A percentile compares a stretch with the other conserved stretches of the same genome.
phyloP scores from a whole-genome alignment of 2,888 invertebrate genomes.

The Conchocele bisecta region DNA sequence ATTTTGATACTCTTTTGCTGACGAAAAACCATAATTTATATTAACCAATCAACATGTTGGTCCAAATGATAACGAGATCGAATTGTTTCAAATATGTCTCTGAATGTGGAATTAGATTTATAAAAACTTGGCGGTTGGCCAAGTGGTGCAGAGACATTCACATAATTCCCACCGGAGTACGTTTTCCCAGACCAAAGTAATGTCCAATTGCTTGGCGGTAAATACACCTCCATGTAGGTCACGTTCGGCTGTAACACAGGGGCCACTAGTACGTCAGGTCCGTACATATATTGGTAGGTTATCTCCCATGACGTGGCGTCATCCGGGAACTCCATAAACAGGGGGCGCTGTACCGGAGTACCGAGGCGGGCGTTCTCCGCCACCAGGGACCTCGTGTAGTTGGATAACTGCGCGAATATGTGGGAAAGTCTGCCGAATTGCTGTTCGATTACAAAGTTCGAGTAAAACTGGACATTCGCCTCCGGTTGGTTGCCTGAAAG shows the following conservation, averaged over 20 bases:
- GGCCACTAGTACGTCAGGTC: constrained; percentile 75
- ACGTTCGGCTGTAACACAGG: constrained; percentile 70
- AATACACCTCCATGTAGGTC: constrained; percentile 62
- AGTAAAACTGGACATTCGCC: constrained; percentile 73
- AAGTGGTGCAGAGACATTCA: constrained; percentile 66
- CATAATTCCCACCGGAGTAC: constrained; percentile 48
- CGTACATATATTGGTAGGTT: constrained; percentile 77
- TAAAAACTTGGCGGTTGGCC: constrained; percentile 77
- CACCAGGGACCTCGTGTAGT: constrained; percentile 66
- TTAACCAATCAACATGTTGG: too few relatives aligned
- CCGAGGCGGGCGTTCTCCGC: constrained; percentile 60
- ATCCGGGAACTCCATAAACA: constrained; percentile 71
- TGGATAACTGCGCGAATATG: constrained; percentile 66
- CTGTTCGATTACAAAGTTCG: constrained; percentile 41
- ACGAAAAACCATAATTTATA: too few relatives aligned
- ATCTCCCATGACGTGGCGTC: constrained; percentile 60
- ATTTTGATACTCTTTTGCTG: too few relatives aligned
- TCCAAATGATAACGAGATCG: too few relatives aligned
- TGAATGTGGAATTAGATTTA: constrained; percentile 58
- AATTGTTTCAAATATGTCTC: constrained; percentile 53
- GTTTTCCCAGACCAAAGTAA: constrained; percentile 65
- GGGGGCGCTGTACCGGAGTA: constrained; percentile 73
- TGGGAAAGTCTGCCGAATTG: constrained; percentile 69
- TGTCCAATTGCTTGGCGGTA: constrained; percentile 71
- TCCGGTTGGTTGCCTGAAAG: constrained; percentile 72